Evolutionary conservation across 2,888 invertebrate species (phyloP), one percentile per base, ranked within the genome.

Genomic region (Acanthosepion lycidas): DNA sequence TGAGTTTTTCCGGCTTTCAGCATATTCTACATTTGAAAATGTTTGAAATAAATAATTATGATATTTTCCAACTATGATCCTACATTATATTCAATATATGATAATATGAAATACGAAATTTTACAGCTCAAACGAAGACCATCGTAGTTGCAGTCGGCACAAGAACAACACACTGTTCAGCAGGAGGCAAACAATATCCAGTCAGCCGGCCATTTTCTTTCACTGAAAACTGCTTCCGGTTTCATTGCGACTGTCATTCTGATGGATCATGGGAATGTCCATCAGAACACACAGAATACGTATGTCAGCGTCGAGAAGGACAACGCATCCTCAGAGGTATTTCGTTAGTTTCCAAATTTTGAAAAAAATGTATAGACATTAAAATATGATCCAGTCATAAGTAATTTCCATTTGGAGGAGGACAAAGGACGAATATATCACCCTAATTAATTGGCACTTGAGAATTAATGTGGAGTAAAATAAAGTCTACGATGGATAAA

Each of bases 181-280:
- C 26, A 6, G 23, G 48, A 20, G 48, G 48, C 28, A n/a, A 93
- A 18, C 93, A n/a, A n/a, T 93, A 49, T n/a, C 23, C n/a, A 42
- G 1, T 93, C 18, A 53, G 53, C 1, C 48, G 93, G 5, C 3
- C 28, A 93, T 95, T 95, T 78, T 93, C 94, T 26, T 95, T 95
- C 95, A 95, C 95, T 23, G 95, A 95, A 26, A 95, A 95, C 28
- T 96, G 96, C 93, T 95, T 94, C n/a, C 92, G 95, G 59, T 95
- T 95, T 49, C 95, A 95, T 64, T 96, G 96, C 94, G 94, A 95
- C 26, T 96, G 96, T 94, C 78, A 94, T 18, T 95, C 95, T 93
- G 95, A 96, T 93, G 96, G 96, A 51, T 95, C 95, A 20, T 95
- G 95, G 91, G 95, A 95, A 26, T 96, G 96, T 95, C 95, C 96